Evolutionary conservation across 1,140 invertebrate genomes (phyloP), one percentile per base, ranked within the genome.

Genomic region (Dendroctonus valens): DNA sequence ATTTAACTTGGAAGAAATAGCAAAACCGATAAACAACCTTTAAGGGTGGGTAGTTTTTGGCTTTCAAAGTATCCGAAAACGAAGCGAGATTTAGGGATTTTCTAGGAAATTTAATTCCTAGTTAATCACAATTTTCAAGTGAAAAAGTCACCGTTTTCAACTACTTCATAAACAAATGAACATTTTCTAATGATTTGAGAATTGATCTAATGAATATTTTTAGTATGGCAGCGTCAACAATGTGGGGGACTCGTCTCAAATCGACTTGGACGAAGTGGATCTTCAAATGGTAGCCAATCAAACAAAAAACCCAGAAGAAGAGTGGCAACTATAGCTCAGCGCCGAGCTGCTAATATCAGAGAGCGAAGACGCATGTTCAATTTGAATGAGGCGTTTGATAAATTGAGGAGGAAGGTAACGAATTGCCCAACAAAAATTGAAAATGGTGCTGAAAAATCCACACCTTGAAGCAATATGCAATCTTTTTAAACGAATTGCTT

Each of bases 341-440:
- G 94, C 42, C 82, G 93, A 59, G 94, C 95, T 0, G 96, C 96
- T 11, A 98, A 97, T 79, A 96, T 98, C 68, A 86, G 96, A 0
- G 96, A 99, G 78, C 81, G 96, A 59, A 84, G 95, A 51, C 83
- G 97, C 69, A 98, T 98, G 96, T 95, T 97, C 76, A 98, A 97
- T 80, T 84, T 99, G 7, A 99, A 99, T 78, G 94, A 97, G 76
- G 96, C 96, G 4, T 99, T 99, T 75, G 95, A 98, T 75, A 93
- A 94, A 76, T 79, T 97, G 38, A 82, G 93, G 8, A 83, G 93
- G 71, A 96, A 96, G 82, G 86, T 90, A 81, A 65, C n/a, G 6
- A 54, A 44, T 52, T 7, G 15, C 3, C 11, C 50, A 51, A 9
- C 9, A 26, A 26, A 26, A 26, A 26, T 26, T 26, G 1, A 1